Conservation (phyloP, 2,113 vertebrate species). For the Hippocampus guttulatus region DNA sequence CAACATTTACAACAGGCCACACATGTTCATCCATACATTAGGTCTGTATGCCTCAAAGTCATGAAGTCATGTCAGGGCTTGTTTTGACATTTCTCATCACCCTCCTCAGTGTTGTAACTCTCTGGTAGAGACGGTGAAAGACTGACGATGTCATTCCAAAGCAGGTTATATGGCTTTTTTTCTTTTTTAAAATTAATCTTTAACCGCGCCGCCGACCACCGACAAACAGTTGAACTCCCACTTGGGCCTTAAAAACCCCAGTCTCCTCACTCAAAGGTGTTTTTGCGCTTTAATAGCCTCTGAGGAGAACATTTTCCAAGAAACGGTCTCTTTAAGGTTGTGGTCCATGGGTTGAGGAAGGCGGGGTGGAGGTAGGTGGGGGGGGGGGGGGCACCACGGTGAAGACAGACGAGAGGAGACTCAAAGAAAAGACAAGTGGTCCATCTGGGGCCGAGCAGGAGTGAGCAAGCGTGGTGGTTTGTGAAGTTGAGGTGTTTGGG, state of each 20-base stretch:
- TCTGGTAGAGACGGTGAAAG: conserved; percentile 3
- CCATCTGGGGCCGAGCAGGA: conserved; percentile 24
- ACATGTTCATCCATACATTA: conserved; percentile 27
- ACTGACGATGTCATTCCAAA: conserved; percentile 27
- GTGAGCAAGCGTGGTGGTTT: conserved; percentile 24
- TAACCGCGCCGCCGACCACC: conserved; percentile 21
- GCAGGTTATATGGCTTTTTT: conserved; percentile 21
- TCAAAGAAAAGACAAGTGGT: conserved; percentile 30
- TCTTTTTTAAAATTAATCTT: conserved; percentile 3
- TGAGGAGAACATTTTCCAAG: conserved; percentile 57
- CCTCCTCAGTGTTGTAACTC: conserved; percentile 25
- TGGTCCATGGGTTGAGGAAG: conserved; percentile 46
- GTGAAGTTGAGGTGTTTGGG: conserved; percentile 51
- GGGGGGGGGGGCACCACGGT: conserved; percentile 25
- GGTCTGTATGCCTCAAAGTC: conserved; percentile 22
- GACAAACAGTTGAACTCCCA: conserved; percentile 32
- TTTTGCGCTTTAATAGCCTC: conserved; percentile 41
- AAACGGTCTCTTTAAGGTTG: conserved; percentile 76
- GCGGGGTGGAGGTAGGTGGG: conserved; percentile 33
- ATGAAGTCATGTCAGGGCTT: conserved; percentile 36
- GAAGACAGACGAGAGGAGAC: conserved; percentile 27
- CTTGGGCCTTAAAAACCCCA: conserved; percentile 38
- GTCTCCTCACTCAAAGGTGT: conserved; percentile 46
- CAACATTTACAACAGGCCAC: conserved; percentile 43
- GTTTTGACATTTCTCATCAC: conserved; percentile 38